Evolutionary conservation across 2,888 invertebrate genomes (phyloP).

Genomic region (Cantharis lateralis): DNA sequence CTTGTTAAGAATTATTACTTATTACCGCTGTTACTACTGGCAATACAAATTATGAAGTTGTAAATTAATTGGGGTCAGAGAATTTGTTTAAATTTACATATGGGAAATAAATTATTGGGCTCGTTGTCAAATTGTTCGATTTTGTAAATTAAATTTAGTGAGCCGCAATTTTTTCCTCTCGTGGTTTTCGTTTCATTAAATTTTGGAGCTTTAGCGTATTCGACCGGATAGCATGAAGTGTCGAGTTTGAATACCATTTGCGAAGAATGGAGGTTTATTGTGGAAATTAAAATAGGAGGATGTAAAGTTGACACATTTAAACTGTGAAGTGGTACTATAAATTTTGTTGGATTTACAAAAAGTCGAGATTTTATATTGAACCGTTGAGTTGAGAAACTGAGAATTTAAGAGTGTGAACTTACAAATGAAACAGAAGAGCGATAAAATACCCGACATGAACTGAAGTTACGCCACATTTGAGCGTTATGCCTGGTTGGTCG

Average conservation of each 20-base stretch:
- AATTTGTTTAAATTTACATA: background rate
- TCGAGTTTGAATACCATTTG: background rate
- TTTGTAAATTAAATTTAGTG: background rate
- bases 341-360: background rate
- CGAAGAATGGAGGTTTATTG: background rate
- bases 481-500: slow-evolving; percentile 11
- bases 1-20: slow-evolving; percentile 6
- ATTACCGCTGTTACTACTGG: slow-evolving; percentile 4
- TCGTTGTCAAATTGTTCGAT: background rate
- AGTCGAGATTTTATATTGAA: background rate
- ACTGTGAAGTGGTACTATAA: background rate
- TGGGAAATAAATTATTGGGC: background rate
- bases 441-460: slow-evolving; percentile 24
- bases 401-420: slow-evolving; percentile 17
- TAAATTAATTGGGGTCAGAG: background rate
- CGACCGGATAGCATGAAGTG: background rate
- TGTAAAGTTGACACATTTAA: background rate
- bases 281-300: background rate
- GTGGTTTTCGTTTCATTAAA: background rate
- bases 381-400: slow-evolving; percentile 12
- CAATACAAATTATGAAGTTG: background rate
- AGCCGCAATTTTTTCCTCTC: background rate
- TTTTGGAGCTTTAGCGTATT: background rate
- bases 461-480: slow-evolving; percentile 18
- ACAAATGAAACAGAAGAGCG: slow-evolving; percentile 20